A percentile compares a stretch with the other conserved stretches of the same genome.
These are phyloP conservation scores for Lasioglossum villosulum DNA, from an alignment of 2,888 invertebrate species.

Conservation along the genomic window DNA sequence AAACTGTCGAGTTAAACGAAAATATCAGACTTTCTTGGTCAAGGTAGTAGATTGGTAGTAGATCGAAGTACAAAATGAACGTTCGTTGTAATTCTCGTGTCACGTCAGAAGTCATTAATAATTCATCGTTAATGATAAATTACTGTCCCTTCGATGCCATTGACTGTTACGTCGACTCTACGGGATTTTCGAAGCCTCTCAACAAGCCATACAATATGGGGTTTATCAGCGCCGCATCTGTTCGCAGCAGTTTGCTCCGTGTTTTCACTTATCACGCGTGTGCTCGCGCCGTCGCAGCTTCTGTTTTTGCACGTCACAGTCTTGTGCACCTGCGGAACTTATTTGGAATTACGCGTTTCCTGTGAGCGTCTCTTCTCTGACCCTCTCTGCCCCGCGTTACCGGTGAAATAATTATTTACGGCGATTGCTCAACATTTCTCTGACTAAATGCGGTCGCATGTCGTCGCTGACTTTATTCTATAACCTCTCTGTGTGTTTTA, in stretches of 20 bases:
- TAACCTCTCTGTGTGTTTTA: background rate
- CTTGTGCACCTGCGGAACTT: conserved; percentile 66
- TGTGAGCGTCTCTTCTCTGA: conserved; percentile 32
- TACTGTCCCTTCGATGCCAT: background rate
- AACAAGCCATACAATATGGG: background rate
- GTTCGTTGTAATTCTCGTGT: background rate
- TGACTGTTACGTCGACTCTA: background rate
- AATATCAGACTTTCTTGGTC: too few relatives aligned
- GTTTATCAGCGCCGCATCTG: background rate
- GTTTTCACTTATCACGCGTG: conserved; percentile 17
- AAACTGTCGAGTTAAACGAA: too few relatives aligned
- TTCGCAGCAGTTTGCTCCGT: background rate
- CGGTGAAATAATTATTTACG: conserved; percentile 38
- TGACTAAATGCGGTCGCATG: conserved; percentile 2
- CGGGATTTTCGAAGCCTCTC: background rate
- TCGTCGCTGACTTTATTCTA: background rate
- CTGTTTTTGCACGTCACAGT: conserved; percentile 53
- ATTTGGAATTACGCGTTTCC: conserved; percentile 67
- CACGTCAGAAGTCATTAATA: background rate
- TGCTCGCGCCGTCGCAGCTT: conserved; percentile 13
- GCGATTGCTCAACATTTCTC: conserved; percentile 20
- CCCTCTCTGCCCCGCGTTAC: conserved; percentile 7
- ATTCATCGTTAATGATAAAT: too few relatives aligned
- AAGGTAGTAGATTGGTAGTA: too few relatives aligned
- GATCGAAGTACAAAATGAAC: background rate